phyloP scores from a whole-genome alignment of 2,888 invertebrate species.

The Cosmia trapezina region DNA sequence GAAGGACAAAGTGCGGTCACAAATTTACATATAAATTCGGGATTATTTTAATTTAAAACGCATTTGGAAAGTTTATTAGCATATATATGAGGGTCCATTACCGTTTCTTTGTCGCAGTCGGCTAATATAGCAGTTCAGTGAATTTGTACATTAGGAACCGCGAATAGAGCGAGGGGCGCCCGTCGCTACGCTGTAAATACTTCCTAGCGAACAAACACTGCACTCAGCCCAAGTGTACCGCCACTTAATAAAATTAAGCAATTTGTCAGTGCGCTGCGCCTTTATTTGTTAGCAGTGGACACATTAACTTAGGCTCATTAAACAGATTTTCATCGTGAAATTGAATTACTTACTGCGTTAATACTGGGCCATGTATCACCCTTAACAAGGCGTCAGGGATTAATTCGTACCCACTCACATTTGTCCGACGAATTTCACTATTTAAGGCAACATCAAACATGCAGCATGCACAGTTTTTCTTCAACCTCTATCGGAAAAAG shows the following conservation, averaged over 20 bases:
- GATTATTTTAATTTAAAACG: constrained; percentile 89
- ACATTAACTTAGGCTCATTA: constrained; percentile 73
- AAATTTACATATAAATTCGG: constrained; percentile 89
- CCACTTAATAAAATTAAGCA: constrained; percentile 89
- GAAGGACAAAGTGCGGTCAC: constrained; percentile 88
- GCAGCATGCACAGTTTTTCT: constrained; percentile 34
- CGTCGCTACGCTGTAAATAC: constrained; percentile 56
- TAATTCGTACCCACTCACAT: constrained; percentile 45
- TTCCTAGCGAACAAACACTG: constrained; percentile 78
- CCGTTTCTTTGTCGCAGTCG: constrained; percentile 83
- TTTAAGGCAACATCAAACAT: constrained; percentile 18
- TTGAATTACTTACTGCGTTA: constrained; percentile 69
- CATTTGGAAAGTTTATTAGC: constrained; percentile 88
- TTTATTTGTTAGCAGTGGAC: constrained; percentile 81
- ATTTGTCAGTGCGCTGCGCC: constrained; percentile 85
- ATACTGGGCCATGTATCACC: constrained; percentile 64
- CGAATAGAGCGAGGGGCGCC: constrained; percentile 66
- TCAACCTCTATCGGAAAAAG: constrained; percentile 10
- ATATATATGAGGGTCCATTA: constrained; percentile 87
- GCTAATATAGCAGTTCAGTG: constrained; percentile 84
- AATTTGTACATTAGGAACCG: constrained; percentile 75
- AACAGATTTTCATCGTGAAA: constrained; percentile 75
- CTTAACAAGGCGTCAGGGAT: constrained; percentile 62
- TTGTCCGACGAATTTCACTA: constrained; percentile 43
- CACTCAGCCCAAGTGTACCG: constrained; percentile 75